These are phyloP conservation scores for Idaea aversata DNA, from an alignment of 2,888 invertebrate species.

Conservation along the genomic window DNA sequence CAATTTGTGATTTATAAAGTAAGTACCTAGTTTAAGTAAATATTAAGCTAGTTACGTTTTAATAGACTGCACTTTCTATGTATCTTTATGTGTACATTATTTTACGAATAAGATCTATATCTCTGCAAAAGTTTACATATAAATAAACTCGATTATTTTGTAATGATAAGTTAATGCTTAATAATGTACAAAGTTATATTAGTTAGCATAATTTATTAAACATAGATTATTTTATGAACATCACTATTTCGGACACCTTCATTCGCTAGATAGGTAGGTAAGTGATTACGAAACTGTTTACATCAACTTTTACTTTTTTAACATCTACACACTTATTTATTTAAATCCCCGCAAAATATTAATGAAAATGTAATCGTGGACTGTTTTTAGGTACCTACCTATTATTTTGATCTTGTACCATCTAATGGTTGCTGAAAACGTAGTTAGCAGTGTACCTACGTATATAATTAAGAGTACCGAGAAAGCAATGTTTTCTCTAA, in stretches of 20 bases:
- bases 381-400: slow-evolving; percentile 10
- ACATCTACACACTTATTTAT: not conserved
- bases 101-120: slow-evolving; percentile 12
- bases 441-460: slow-evolving; percentile 37
- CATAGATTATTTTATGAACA: not conserved
- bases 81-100: slow-evolving; percentile 13
- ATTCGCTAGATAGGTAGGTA: not conserved
- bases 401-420: slow-evolving; percentile 43
- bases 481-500: slow-evolving; percentile 69
- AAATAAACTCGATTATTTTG: slow-evolving; percentile 40
- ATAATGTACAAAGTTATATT: slow-evolving; percentile 68
- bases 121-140: slow-evolving; percentile 21
- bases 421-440: slow-evolving; percentile 61
- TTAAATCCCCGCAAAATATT: not conserved
- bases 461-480: slow-evolving; percentile 66
- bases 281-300: not conserved
- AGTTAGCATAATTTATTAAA: slow-evolving; percentile 62
- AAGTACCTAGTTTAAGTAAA: slow-evolving; percentile 25
- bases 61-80: slow-evolving; percentile 29
- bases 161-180: slow-evolving; percentile 53
- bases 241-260: not conserved
- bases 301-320: not conserved
- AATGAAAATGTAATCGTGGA: slow-evolving; percentile 16
- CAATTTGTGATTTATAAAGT: slow-evolving; percentile 31
- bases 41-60: slow-evolving; percentile 25